These are phyloP conservation scores for Phalacrocorax carbo DNA, from an alignment of 2,113 vertebrate species.

Conservation along the genomic window DNA sequence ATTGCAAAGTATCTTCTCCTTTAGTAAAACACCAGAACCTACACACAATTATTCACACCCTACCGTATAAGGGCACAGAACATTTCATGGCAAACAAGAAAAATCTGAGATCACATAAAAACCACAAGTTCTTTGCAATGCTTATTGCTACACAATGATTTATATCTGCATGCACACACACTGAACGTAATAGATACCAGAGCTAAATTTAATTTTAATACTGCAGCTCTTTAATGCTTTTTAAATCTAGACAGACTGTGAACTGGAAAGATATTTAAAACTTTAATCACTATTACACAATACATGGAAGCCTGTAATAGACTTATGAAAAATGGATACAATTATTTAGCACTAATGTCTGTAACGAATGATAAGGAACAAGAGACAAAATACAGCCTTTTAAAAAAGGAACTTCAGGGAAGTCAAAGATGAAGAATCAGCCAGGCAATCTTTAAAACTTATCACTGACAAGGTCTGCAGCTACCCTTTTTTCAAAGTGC, in stretches of 20 bases:
- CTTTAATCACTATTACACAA: constrained; percentile 48
- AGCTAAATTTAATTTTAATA: constrained; percentile 45
- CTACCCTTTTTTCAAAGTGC: not conserved
- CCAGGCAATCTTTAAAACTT: not conserved
- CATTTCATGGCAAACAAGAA: constrained; percentile 17
- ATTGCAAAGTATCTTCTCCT: constrained; percentile 63
- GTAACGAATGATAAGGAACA: not conserved
- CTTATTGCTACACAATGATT: not conserved
- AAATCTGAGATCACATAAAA: not conserved
- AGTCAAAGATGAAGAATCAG: not conserved
- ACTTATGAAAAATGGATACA: constrained; percentile 50
- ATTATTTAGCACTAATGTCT: constrained; percentile 48
- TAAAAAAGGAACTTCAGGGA: not conserved
- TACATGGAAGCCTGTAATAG: constrained; percentile 44
- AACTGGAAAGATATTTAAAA: constrained; percentile 51
- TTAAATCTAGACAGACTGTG: not conserved
- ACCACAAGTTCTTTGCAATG: not conserved
- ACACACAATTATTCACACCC: constrained; percentile 52
- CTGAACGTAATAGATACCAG: not conserved
- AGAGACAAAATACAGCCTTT: constrained; percentile 27
- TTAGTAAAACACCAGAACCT: constrained; percentile 60
- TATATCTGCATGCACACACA: not conserved
- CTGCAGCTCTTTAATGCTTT: constrained; percentile 38
- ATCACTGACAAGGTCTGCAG: not conserved
- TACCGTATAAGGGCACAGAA: constrained; percentile 10